These are phyloP conservation scores for Drosophila subquinaria DNA, from an alignment of 2,888 invertebrate species.

Conservation along the genomic window DNA sequence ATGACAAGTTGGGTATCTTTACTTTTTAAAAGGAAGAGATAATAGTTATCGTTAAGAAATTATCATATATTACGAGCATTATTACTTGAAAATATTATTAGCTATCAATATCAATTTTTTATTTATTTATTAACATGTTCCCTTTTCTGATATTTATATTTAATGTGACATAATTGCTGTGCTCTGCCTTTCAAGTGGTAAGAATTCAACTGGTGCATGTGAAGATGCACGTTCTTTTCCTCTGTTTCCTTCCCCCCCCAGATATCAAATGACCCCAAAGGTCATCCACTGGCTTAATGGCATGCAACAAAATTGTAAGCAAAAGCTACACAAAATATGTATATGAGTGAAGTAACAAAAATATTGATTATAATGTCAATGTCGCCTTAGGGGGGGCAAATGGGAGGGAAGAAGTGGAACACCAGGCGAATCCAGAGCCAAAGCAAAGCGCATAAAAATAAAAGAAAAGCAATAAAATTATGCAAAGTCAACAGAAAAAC, in stretches of 20 bases:
- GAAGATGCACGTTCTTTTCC: conserved; percentile 12
- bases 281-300: conserved; percentile 40
- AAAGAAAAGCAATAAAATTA: conserved; percentile 82
- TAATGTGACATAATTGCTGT: background rate
- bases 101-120: background rate
- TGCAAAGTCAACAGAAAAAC: conserved; percentile 81
- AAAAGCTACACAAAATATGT: conserved; percentile 31
- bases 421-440: conserved; percentile 45
- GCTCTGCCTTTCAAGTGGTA: background rate
- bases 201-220: background rate
- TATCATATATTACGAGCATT: background rate
- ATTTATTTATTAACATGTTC: background rate
- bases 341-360: conserved; percentile 65
- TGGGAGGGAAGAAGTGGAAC: conserved; percentile 38
- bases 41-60: conserved; percentile 5
- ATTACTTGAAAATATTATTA: background rate
- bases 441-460: conserved; percentile 73
- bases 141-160: too few species aligned
- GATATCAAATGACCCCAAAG: conserved; percentile 31
- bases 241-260: too few species aligned
- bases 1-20: background rate
- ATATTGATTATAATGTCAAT: conserved; percentile 80
- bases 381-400: conserved; percentile 39
- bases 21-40: background rate
- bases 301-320: conserved; percentile 39